A percentile compares a stretch with the other conserved stretches of the same genome.
Evolutionary conservation across 2,888 invertebrate genomes (phyloP).

Genomic region (Brachyptera risi): DNA sequence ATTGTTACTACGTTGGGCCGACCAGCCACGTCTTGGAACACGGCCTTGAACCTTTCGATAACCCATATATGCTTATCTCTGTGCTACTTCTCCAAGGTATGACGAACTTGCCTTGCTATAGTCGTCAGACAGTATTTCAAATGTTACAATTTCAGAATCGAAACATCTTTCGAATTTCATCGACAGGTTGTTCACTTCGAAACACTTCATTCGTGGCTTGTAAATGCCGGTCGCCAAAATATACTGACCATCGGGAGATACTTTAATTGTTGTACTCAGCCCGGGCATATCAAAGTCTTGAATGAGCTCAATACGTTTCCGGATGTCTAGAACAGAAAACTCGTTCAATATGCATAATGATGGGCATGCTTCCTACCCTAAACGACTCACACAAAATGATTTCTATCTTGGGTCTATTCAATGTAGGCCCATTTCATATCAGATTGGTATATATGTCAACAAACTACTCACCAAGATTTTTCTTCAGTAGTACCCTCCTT

Average conservation of each 20-base stretch:
- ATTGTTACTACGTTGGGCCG: too few species aligned
- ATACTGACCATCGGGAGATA: constrained; percentile 89
- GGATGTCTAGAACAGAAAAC: too few species aligned
- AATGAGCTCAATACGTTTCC: constrained; percentile 89
- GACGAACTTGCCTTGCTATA: constrained; percentile 75
- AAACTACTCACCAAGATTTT: constrained; percentile 63
- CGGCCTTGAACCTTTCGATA: neutral
- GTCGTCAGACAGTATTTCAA: constrained; percentile 90
- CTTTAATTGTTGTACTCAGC: constrained; percentile 76
- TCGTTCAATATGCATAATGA: too few species aligned
- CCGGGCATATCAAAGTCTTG: constrained; percentile 99
- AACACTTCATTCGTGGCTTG: constrained; percentile 94
- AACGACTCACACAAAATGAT: too few species aligned
- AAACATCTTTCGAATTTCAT: constrained; percentile 97
- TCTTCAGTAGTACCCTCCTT: constrained; percentile 73
- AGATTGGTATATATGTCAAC: too few species aligned
- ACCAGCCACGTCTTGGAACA: too few species aligned
- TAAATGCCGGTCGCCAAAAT: constrained; percentile 92
- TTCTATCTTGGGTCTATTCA: too few species aligned
- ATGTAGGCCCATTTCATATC: too few species aligned
- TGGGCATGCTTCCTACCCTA: too few species aligned
- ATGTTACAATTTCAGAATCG: constrained; percentile 93
- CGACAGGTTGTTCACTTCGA: constrained; percentile 91
- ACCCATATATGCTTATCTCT: constrained; percentile 15
- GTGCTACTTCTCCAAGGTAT: constrained; percentile 4